Conservation (phyloP, 2,888 invertebrate genomes). For the Cantharis lateralis region DNA sequence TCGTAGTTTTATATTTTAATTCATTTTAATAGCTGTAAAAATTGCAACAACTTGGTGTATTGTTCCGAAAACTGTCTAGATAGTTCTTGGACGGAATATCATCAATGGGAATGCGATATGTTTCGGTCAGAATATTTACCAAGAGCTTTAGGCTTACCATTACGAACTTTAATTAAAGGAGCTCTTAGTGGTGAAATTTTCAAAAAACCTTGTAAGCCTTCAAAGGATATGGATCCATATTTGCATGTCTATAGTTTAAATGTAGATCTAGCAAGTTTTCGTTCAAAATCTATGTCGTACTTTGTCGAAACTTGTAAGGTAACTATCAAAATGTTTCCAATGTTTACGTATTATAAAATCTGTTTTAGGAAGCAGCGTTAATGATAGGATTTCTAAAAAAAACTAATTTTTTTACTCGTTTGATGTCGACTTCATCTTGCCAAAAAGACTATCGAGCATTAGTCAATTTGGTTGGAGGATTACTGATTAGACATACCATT, state of each 20-base stretch:
- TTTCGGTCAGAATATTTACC: neutral
- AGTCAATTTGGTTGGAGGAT: neutral
- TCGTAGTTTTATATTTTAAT: no score
- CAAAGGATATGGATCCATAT: no score
- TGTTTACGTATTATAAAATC: no score
- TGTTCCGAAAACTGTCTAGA: neutral
- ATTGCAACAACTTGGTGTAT: neutral
- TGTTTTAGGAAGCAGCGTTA: no score
- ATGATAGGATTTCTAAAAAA: neutral
- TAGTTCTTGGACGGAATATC: neutral
- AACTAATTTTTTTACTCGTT: no score
- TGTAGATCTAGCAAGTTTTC: neutral
- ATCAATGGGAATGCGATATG: neutral
- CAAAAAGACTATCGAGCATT: no score
- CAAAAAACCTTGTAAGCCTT: neutral
- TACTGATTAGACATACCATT: neutral
- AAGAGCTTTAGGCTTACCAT: neutral
- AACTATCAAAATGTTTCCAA: no score
- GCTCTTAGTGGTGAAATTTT: neutral
- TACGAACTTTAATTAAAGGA: neutral
- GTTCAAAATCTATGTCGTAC: neutral
- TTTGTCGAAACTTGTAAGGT: neutral
- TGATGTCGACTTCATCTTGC: no score
- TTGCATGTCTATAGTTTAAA: neutral
- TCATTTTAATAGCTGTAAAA: neutral